Base-by-base conservation (phyloP, 2,797 vertebrate genomes). In the Chromis chromis region DNA sequence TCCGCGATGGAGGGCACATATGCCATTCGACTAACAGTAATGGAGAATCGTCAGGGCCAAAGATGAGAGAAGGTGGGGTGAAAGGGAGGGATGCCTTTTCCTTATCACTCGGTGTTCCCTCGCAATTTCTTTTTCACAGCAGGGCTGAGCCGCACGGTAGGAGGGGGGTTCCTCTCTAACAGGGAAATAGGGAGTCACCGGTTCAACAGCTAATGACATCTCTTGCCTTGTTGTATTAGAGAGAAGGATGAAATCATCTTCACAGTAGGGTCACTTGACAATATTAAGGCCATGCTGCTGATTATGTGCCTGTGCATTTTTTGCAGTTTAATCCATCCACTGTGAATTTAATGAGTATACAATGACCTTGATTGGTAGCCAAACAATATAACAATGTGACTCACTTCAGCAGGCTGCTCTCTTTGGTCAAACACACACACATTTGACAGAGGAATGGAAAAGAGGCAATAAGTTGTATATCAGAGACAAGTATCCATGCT, bases 341-440 rank as follows among this genome's bases (percentile, higher is more conserved):
- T 8, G 42, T 52, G 40, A 64, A 78, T 82, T 53, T 82, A 86
- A 77, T 67, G 66, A 85, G 77, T 65, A 44, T 60, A 62, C 75
- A 60, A 28, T 83, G 91, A 87, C 86, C 84, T 90, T 86, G 86
- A 89, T 69, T 82, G 81, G 68, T 65, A 53, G 40, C 8, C 17
- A 78, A 79, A 77, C 57, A 78, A 79, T 27, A 74, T 57, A 84
- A 64, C 62, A 28, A 79, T 33, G 66, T 54, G 74, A 68, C 70
- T 60, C 39, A 48, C 57, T 67, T 36, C 42, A 65, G 46, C 21
- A 24, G 17, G 52, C 56, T 12, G 21, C 60, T 40, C 46, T 50
- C 31, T 46, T 48, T 48, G 24, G 27, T 17, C 27, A 63, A 60
- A 70, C 28, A 31, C 53, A 21, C 49, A 14, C 57, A 56, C 25